Evolutionary conservation across 1,140 invertebrate genomes (phyloP), one percentile per base, ranked within the genome.

Genomic region (Brachionus asplanchnoidis): DNA sequence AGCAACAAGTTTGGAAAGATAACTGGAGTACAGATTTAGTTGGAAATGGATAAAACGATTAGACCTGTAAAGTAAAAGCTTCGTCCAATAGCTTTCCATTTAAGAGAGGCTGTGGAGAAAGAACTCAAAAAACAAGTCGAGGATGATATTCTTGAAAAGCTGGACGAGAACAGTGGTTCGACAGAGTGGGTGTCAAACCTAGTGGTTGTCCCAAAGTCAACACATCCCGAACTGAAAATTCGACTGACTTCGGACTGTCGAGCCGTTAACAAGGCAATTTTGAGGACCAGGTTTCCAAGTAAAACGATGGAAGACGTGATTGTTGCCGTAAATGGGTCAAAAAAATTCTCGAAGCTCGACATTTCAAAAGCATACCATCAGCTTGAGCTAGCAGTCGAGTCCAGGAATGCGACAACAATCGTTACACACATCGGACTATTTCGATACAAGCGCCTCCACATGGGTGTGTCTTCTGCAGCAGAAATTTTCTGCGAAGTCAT

Each of bases 261-360:
- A 14, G 66, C 66, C 56, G 83, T 87, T 11, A 89, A 88, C 66
- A 85, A 86, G 14, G 85, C 87, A 4, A 87, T 86, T 17, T 82
- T 83, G 14, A 26, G 80, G n/a, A 86, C 86, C 26, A 85, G 85
- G 1, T 87, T 86, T 56, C 86, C 86, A 1, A 84, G 88, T 14
- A 87, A 87, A 1, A 68, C 86, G 23, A 86, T 87, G 56, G 87
- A 87, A 70, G 88, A 88, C 53, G 86, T 86, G 0, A 50, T 88
- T 8, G 26, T 26, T 17, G 86, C 86, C 42, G 46, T 88, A 66
- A 86, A 87, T 75, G 84, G 85, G 17, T 75, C 84, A 14, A 86
- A 60, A 9, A 66, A 85, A 3, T 87, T 87, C 42, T 85, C 84
- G 23, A 87, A 86, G 32, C 20, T 88, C 11, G 87, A 88, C 70